Evolutionary conservation across 2,888 invertebrate genomes (phyloP).

Genomic region (Ennomos erosarius): DNA sequence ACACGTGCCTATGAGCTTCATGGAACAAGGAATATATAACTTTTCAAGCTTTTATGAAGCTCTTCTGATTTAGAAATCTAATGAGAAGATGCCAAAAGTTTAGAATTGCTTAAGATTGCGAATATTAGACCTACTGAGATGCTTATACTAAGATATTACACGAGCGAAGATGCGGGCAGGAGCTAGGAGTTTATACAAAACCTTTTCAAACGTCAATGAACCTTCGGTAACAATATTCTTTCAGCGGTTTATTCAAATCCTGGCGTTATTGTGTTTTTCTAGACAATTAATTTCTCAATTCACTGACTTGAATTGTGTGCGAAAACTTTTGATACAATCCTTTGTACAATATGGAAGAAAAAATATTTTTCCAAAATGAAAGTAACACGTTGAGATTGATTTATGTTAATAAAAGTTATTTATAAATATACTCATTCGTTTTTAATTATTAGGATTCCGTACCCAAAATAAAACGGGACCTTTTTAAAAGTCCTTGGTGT

Average conservation of each 20-base stretch:
- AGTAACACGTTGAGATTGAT: neutral
- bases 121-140: too few relatives aligned
- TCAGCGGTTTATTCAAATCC: slow-evolving; percentile 3
- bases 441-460: neutral
- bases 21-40: slow-evolving; percentile 33
- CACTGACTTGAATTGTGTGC: slow-evolving; percentile 15
- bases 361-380: slow-evolving; percentile 7
- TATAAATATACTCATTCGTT: neutral
- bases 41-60: slow-evolving; percentile 47
- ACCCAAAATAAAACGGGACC: too few relatives aligned
- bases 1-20: slow-evolving; percentile 34
- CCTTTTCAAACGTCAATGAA: neutral
- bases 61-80: slow-evolving; percentile 35
- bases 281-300: slow-evolving; percentile 21
- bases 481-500: too few relatives aligned
- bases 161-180: too few relatives aligned
- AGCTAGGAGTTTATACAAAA: too few relatives aligned
- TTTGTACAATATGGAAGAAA: slow-evolving; percentile 5
- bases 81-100: slow-evolving; percentile 8
- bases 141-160: too few relatives aligned
- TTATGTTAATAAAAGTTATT: slow-evolving; percentile 12
- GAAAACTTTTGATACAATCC: slow-evolving; percentile 3
- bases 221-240: neutral
- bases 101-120: neutral
- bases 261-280: slow-evolving; percentile 9